A percentile compares a stretch with the other conserved stretches of the same genome.
Conservation (phyloP, 2,113 vertebrate species). For the Paradoxurus hermaphroditus region DNA sequence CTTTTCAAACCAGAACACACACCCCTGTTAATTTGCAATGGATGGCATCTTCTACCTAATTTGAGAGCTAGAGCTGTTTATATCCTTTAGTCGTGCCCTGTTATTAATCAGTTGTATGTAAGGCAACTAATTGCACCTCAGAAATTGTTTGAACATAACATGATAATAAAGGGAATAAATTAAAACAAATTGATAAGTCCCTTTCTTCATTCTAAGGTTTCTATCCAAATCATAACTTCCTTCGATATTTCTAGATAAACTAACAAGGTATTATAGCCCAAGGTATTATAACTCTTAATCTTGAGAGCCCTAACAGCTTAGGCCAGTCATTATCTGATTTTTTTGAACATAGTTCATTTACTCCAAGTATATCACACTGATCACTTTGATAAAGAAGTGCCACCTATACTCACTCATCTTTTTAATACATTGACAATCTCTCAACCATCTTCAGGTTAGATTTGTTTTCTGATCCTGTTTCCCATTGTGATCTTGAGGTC, state of each 20-base stretch:
- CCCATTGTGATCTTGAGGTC: background rate
- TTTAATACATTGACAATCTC: background rate
- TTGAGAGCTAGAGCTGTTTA: background rate
- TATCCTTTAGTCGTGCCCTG: background rate
- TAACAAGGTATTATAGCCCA: background rate
- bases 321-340: background rate
- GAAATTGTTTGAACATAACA: background rate
- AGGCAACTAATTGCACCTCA: background rate
- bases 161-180: background rate
- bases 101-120: background rate
- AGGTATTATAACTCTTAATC: background rate
- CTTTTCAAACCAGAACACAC: background rate
- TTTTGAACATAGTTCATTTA: background rate
- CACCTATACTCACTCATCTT: background rate
- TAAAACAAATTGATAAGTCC: background rate
- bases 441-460: background rate
- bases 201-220: background rate
- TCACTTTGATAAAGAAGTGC: background rate
- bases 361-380: background rate
- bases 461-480: background rate
- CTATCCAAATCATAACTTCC: background rate
- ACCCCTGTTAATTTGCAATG: background rate
- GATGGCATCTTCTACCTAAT: background rate
- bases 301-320: background rate
- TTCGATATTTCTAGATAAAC: background rate